Evolutionary conservation across 2,113 vertebrate genomes (phyloP).

Genomic region (Callipepla californica): DNA sequence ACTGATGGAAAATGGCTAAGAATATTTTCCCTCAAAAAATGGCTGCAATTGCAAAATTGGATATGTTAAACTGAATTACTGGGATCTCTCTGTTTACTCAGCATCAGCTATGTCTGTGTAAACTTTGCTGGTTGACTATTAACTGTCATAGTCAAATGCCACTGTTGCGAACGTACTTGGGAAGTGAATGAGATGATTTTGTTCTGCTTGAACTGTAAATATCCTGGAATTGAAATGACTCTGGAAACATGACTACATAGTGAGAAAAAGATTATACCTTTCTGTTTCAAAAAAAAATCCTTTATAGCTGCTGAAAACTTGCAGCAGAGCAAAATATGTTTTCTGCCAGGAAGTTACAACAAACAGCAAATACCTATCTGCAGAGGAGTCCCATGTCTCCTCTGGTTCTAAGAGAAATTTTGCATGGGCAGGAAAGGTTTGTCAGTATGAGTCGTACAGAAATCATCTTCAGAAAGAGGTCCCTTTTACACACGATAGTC

Average conservation of each 20-base stretch:
- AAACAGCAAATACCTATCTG: background rate
- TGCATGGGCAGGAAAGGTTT: background rate
- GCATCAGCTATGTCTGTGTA: background rate
- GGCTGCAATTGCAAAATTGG: background rate
- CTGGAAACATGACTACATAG: background rate
- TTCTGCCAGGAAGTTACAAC: background rate
- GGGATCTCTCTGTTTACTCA: background rate
- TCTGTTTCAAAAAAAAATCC: background rate
- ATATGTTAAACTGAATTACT: background rate
- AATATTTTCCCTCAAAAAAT: constrained; percentile 7
- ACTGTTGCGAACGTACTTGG: background rate
- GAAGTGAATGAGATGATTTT: background rate
- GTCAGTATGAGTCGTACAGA: background rate
- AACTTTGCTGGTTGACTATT: background rate
- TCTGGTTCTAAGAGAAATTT: background rate
- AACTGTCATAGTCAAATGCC: background rate
- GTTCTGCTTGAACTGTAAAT: background rate
- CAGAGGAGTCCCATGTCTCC: background rate
- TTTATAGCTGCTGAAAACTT: background rate
- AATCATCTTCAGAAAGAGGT: background rate
- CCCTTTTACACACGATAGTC: background rate
- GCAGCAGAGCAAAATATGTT: background rate
- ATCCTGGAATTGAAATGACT: background rate
- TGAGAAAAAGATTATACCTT: background rate
- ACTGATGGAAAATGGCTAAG: constrained; percentile 16